Percentiles rank a stretch among this genome's conserved stretches.
Conservation (phyloP, 2,113 vertebrate species). For the Melanerpes formicivorus region DNA sequence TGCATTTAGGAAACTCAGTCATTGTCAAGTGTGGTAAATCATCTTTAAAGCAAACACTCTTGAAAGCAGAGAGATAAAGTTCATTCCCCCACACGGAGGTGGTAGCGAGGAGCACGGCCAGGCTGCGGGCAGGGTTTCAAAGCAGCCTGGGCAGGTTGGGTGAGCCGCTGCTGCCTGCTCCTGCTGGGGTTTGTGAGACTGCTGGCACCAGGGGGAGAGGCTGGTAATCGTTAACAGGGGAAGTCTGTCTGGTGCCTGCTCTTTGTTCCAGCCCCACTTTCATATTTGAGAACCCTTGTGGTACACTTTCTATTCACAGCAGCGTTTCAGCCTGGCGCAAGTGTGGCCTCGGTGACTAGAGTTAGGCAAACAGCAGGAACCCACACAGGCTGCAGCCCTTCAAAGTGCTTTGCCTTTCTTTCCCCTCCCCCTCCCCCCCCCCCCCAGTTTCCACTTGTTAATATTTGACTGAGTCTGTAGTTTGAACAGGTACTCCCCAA, state of each 20-base stretch:
- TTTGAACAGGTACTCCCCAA: conserved; percentile 71
- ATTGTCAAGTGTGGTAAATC: conserved; percentile 71
- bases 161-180: conserved; percentile 43
- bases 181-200: conserved; percentile 69
- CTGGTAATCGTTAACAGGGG: conserved; percentile 77
- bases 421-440: not conserved
- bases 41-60: conserved; percentile 76
- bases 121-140: conserved; percentile 72
- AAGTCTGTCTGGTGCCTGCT: conserved; percentile 76
- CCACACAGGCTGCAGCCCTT: conserved; percentile 41
- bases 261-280: conserved; percentile 75
- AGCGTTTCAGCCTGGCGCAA: conserved; percentile 44
- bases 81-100: conserved; percentile 52
- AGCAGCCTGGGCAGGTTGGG: conserved; percentile 41
- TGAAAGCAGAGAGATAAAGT: conserved; percentile 67
- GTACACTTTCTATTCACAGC: conserved; percentile 70
- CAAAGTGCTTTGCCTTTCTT: conserved; percentile 20
- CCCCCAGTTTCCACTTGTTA: conserved; percentile 41
- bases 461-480: conserved; percentile 56
- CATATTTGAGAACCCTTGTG: conserved; percentile 74
- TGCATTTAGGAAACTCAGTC: conserved; percentile 72
- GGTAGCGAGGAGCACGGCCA: conserved; percentile 2
- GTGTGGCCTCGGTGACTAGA: conserved; percentile 39
- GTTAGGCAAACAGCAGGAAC: conserved; percentile 59
- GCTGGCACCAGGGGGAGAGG: conserved; percentile 76